Evolutionary conservation across 2,113 vertebrate species (phyloP), one percentile per base, ranked within the genome.

Genomic region (Perognathus longimembris): DNA sequence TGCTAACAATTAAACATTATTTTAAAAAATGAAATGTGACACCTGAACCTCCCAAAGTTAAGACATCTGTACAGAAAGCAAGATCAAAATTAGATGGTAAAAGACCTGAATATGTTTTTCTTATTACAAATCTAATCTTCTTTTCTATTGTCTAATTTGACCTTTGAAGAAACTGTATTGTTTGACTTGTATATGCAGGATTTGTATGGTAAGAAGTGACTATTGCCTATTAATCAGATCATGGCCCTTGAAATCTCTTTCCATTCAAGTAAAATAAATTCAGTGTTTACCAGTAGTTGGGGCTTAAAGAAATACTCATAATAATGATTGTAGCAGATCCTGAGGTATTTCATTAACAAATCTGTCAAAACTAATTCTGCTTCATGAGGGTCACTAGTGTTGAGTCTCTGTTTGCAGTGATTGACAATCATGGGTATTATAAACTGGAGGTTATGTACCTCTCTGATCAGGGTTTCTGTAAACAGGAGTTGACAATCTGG

Each of bases 391-490:
- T 96, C 80, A 86, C 21, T 84, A 40, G 7, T 64, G 76, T 61
- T 87, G 71, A 79, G 54, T 84, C 59, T 84, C 83, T 89, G 67
- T 86, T 79, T 73, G 61, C 66, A 74, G 64, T 95, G 92, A 97
- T 67, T 96, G 96, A 92, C 96, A 96, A 40, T 81, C 59, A 80
- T 64, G 91, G 71, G 40, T 89, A 91, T 92, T 91, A 87, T 92
- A 93, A 92, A 38, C 84, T 63, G 61, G n/a, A 59, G 92, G 87
- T 96, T 42, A 82, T 30, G 45, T 2, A 59, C 69, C 80, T 90
- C 63, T 92, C 66, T 75, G 89, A 84, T 95, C 94, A 92, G n/a
- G 69, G 85, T 71, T 93, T 92, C 30, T 91, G 89, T 93, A 96
- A 96, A 97, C 89, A 94, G 89, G 77, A 80, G 89, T 80, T 93